Conservation (phyloP, 2,888 invertebrate genomes). For the Sphaerophoria rueppellii region DNA sequence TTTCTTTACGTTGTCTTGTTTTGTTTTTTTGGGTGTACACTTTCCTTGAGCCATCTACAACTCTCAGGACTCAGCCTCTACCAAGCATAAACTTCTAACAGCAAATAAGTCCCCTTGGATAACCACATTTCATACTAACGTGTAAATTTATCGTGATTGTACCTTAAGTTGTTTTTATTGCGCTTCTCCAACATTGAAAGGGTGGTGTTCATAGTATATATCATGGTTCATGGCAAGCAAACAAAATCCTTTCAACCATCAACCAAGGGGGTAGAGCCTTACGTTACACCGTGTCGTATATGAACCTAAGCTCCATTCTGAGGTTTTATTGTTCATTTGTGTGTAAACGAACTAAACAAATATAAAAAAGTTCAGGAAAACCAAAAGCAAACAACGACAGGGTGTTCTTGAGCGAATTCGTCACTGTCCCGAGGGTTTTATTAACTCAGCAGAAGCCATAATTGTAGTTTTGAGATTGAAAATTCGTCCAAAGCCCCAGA, state of each 20-base stretch:
- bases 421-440: neutral
- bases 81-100: slow-evolving; percentile 20
- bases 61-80: neutral
- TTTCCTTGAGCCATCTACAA: neutral
- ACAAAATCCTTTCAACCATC: slow-evolving; percentile 51
- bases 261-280: slow-evolving; percentile 35
- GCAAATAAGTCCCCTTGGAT: slow-evolving; percentile 47
- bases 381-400: neutral
- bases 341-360: neutral
- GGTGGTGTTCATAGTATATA: neutral
- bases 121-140: slow-evolving; percentile 72
- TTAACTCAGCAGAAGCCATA: too few relatives aligned
- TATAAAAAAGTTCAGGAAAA: neutral
- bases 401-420: neutral
- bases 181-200: slow-evolving; percentile 39
- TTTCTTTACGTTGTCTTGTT: too few relatives aligned
- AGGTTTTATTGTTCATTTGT: slow-evolving; percentile 48
- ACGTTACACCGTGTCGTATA: slow-evolving; percentile 21
- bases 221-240: slow-evolving; percentile 37
- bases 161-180: slow-evolving; percentile 73
- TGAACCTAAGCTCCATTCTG: slow-evolving; percentile 54
- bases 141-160: slow-evolving; percentile 71
- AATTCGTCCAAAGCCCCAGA: too few relatives aligned
- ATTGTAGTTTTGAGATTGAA: too few relatives aligned
- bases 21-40: too few relatives aligned